Conservation (phyloP, 2,113 vertebrate genomes). For the Varanus komodoensis region DNA sequence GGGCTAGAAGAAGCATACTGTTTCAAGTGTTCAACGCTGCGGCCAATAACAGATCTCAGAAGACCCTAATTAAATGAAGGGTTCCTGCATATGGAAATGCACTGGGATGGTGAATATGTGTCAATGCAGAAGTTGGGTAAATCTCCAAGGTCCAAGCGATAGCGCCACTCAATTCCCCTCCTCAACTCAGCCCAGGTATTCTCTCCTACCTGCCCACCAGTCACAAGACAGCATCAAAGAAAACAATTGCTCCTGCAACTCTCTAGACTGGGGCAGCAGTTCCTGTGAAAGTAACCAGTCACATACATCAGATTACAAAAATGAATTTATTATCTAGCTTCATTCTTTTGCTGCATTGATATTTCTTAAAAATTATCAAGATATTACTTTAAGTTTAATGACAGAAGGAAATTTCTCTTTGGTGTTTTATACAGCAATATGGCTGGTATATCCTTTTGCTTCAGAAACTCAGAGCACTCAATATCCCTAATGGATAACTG, state of each 20-base stretch:
- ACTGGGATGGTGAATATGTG: neutral
- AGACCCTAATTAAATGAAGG: neutral
- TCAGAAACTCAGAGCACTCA: neutral
- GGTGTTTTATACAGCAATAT: neutral
- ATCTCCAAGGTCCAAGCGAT: neutral
- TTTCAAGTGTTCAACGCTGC: neutral
- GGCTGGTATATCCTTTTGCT: neutral
- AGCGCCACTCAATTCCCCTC: neutral
- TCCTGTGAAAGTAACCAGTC: neutral
- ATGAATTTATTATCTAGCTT: neutral
- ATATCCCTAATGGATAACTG: neutral
- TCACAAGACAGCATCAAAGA: neutral
- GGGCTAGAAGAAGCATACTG: neutral
- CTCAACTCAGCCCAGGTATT: neutral
- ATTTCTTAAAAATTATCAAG: neutral
- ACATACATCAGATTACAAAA: neutral
- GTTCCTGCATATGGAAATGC: neutral
- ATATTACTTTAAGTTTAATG: neutral
- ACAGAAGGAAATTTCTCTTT: neutral
- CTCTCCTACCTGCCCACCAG: neutral
- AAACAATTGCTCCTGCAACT: neutral
- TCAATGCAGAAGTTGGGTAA: neutral
- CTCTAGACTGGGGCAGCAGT: neutral
- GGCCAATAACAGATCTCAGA: neutral
- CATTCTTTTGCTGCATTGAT: neutral